Base-by-base conservation (phyloP, 1,140 invertebrate genomes). In the Habropoda laboriosa region DNA sequence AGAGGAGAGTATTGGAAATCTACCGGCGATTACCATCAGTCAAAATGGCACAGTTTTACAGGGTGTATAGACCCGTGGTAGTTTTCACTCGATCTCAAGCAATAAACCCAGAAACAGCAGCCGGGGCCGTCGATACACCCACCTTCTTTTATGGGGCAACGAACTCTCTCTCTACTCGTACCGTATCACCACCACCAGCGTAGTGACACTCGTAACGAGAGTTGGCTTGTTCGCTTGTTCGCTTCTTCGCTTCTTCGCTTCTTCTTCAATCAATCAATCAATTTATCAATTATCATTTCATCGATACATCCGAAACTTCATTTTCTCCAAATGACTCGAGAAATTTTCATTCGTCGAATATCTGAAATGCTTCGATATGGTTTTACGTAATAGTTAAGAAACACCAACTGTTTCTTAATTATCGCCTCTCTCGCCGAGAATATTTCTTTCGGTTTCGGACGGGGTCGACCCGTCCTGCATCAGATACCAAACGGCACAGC, bases 101-200 rank as follows among this genome's bases (percentile, higher is more conserved):
- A 85, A 85, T 87, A 88, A 86, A 88, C 87, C 85, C 87, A 91
- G 90, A 91, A 91, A 91, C 82, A 82, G 84, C 82, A 79, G 85
- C 74, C 67, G 83, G 63, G 83, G 78, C 79, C 82, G 78, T 73
- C 82, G 61, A 63, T 79, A 79, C 51, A 73, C 82, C 86, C 80
- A 83, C 90, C 89, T 91, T 90, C 88, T 90, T 90, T 88, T 77
- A 88, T 86, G 55, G 90, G 87, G 87, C 91, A 92, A 91, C 86
- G 89, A 92, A 91, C 90, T 91, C 90, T 82, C 66, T 72, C 53
- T 75, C 75, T n/a, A n/a, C n/a, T 82, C 75, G 80, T 58, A 60
- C n/a, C n/a, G 71, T 38, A 79, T 58, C 49, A 68, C 32, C 30
- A 57, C 49, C 32, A n/a, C n/a, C n/a, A n/a, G 53, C 18, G 32